Base-by-base conservation (phyloP, 2,797 vertebrate genomes). In the Melanotaenia maccullochi region DNA sequence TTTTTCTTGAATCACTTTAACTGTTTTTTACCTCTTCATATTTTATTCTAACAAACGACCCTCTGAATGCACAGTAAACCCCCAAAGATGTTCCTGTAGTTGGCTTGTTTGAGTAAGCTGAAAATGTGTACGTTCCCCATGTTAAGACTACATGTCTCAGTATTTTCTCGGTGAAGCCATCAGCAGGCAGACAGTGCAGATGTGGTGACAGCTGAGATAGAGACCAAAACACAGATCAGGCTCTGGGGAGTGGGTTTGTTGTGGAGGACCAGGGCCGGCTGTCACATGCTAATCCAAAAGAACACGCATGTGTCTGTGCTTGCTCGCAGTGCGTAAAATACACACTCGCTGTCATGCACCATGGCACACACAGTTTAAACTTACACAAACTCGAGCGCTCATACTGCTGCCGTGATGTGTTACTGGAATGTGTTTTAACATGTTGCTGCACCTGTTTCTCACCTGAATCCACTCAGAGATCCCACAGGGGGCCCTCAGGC, bases 391-490 rank as follows among this genome's bases (percentile, higher is more conserved):
- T 18, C 20, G 24, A 35, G 16, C 5, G 32, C 25, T n/a, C 61
- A 62, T 7, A 30, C 54, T 20, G 25, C 36, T 51, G 75, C 55
- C 42, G 12, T 8, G 20, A 22, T 63, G 76, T 62, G 63, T 62
- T 47, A 55, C 67, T 65, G 36, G 14, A 47, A 16, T 65, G 56
- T 47, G 65, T 75, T 78, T 55, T 44, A 59, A 73, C 40, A 47
- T 74, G 67, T 54, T 49, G 61, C 24, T 57, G 60, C 85, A 93
- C 91, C 88, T 93, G 90, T 71, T 85, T 51, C 73, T 82, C 81
- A 85, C 85, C 88, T 90, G 79, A 87, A 85, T 82, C 72, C 61
- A 69, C 85, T 80, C 56, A 51, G 38, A 47, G 36, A 68, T 68
- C 56, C 49, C 44, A 70, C 6, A 61, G 24, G 79, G 87, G 72